Evolutionary conservation across 37 sponge, comb jelly and placozoan species (phyloP).

Genomic region (Agelas oroides): DNA sequence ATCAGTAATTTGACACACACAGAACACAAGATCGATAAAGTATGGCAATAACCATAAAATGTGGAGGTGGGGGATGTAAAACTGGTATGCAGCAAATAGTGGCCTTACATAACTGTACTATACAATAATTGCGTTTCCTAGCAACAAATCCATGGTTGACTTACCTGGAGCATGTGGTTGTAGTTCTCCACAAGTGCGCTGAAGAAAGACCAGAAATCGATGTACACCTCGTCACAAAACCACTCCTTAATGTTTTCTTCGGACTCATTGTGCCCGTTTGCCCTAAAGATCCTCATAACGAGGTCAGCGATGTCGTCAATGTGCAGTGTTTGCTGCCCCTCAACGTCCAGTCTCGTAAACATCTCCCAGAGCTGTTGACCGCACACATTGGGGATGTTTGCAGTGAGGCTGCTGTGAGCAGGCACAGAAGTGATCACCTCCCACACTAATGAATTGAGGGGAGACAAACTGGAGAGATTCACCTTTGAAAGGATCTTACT

Average conservation of each 20-base stretch:
- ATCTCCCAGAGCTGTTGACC: conserved; percentile 58
- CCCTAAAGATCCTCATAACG: conserved; percentile 33
- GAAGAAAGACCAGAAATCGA: conserved; percentile 57
- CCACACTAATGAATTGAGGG: conserved; percentile 33
- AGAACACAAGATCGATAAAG: too few relatives aligned
- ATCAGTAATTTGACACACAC: too few relatives aligned
- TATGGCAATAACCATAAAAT: too few relatives aligned
- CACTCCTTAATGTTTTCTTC: conserved; percentile 46
- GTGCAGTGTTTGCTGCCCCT: conserved; percentile 9
- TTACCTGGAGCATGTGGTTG: background rate
- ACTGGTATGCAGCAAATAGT: too few relatives aligned
- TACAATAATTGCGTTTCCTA: too few relatives aligned
- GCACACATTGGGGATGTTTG: conserved; percentile 12
- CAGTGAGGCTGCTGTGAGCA: background rate
- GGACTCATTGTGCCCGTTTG: conserved; percentile 20
- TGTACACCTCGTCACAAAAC: conserved; percentile 36
- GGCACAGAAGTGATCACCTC: conserved; percentile 14
- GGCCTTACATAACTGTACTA: too few relatives aligned
- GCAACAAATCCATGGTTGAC: too few relatives aligned
- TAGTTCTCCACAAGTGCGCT: conserved; percentile 25
- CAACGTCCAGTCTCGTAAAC: conserved; percentile 52
- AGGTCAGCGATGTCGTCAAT: conserved; percentile 54
- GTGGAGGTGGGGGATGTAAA: too few relatives aligned
- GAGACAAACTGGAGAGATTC: background rate
- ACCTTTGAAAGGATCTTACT: conserved; percentile 12